A percentile compares a stretch with the other conserved stretches of the same genome.
These are phyloP conservation scores for Melopsittacus undulatus DNA, from an alignment of 2,797 vertebrate genomes.

Conservation along the genomic window DNA sequence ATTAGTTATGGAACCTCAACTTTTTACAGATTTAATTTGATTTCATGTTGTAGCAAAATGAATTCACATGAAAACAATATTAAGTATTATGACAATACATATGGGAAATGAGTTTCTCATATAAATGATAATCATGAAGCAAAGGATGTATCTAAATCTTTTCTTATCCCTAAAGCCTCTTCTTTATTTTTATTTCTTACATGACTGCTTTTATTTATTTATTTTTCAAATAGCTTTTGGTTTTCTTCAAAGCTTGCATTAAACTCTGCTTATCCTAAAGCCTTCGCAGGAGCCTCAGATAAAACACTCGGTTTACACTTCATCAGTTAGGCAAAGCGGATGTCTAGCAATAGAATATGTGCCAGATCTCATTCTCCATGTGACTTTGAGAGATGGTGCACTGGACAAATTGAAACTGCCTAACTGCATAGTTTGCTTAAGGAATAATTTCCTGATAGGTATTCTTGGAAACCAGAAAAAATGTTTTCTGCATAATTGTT, in stretches of 20 bases:
- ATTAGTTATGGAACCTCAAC: conserved; percentile 37
- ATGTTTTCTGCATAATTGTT: neutral
- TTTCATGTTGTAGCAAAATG: conserved; percentile 50
- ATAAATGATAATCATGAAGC: conserved; percentile 61
- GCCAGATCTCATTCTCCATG: neutral
- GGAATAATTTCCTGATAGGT: neutral
- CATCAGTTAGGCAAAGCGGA: neutral
- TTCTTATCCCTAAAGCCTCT: conserved; percentile 75
- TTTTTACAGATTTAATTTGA: conserved; percentile 56
- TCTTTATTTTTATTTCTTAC: conserved; percentile 67
- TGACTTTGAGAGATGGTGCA: neutral
- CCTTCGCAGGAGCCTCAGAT: neutral
- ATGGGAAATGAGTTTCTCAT: conserved; percentile 57
- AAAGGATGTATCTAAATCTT: conserved; percentile 69
- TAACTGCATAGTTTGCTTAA: neutral
- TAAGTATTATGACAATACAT: conserved; percentile 10
- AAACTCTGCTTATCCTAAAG: conserved; percentile 42
- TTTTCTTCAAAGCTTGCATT: conserved; percentile 37
- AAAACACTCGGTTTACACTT: neutral
- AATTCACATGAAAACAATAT: conserved; percentile 19
- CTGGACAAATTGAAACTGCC: neutral
- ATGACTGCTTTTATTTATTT: conserved; percentile 52
- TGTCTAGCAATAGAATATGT: neutral
- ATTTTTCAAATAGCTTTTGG: conserved; percentile 44
- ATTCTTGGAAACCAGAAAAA: neutral